Base-by-base conservation (phyloP, 1,140 invertebrate species). In the Hermatobates lingyangjiaoensis region DNA sequence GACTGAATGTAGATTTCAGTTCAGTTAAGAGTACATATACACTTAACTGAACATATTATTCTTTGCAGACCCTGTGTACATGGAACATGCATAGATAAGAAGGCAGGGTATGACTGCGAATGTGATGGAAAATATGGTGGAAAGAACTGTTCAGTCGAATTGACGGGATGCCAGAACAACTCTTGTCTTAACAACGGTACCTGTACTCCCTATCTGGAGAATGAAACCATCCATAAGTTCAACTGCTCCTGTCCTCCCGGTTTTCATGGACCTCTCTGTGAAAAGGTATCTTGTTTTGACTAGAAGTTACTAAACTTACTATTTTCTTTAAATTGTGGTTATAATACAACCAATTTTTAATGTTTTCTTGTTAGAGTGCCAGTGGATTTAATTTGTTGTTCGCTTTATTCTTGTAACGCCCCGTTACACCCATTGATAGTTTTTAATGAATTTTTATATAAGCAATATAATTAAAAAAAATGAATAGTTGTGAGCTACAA, bases 131-230 rank as follows among this genome's bases (percentile, higher is more conserved):
- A 75, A 45, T 94, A 80, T 69, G 90, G 88, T 23, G 90, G 89
- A 1, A 91, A 89, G 64, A 94, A 94, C 67, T 96, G 92, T 66
- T 87, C 83, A 1, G 85, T 90, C 3, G 71, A 72, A 48, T 68
- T 92, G 54, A 73, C 68, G 46, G 88, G 84, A 2, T 92, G 88
- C 64, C 64, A 67, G 1, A 65, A 67, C 45, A 77, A 76, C 57
- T 73, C 74, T 0, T 97, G 92, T 66, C 66, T 77, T 27, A 89
- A 94, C 68, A 73, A 74, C 45, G 90, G 88, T 46, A 80, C 76
- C 3, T 97, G 91, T 64, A 74, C 71, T 58, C 83, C 88, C 0
- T 86, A 80, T 65, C 70, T 92, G 54, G 70, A 76, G 21, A 73
- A 80, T 56, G 84, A 89, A 64, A 81, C 73, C 5, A 67, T 77